Evolutionary conservation across 2,888 invertebrate genomes (phyloP).

Genomic region (Helobdella robusta): DNA sequence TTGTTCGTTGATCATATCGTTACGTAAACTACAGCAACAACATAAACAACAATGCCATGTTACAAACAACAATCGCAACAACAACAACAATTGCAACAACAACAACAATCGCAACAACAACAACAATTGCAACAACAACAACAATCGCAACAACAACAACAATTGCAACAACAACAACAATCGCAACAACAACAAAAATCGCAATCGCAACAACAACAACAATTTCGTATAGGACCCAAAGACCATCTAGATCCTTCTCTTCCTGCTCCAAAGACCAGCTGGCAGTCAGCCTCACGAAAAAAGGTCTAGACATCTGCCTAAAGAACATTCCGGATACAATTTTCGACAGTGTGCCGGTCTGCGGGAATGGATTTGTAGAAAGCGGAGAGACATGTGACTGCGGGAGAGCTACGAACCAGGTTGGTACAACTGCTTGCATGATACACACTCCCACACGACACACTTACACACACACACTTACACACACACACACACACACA

Average conservation of each 20-base stretch:
- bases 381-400: constrained; percentile 20
- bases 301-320: constrained; percentile 12
- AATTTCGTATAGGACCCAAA: background rate
- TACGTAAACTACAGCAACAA: no score
- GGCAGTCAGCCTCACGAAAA: background rate
- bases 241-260: background rate
- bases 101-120: no score
- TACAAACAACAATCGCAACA: no score
- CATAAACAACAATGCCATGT: no score
- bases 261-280: background rate
- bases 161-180: no score
- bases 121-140: no score
- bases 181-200: no score
- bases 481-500: no score
- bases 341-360: constrained; percentile 4
- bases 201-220: background rate
- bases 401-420: constrained; percentile 2
- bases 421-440: background rate
- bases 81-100: no score
- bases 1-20: no score
- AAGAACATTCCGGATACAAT: background rate
- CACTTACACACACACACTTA: no score
- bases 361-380: constrained; percentile 20
- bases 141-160: no score
- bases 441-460: background rate